Evolutionary conservation across 2,113 vertebrate genomes (phyloP).

Genomic region (Alethe castanea): DNA sequence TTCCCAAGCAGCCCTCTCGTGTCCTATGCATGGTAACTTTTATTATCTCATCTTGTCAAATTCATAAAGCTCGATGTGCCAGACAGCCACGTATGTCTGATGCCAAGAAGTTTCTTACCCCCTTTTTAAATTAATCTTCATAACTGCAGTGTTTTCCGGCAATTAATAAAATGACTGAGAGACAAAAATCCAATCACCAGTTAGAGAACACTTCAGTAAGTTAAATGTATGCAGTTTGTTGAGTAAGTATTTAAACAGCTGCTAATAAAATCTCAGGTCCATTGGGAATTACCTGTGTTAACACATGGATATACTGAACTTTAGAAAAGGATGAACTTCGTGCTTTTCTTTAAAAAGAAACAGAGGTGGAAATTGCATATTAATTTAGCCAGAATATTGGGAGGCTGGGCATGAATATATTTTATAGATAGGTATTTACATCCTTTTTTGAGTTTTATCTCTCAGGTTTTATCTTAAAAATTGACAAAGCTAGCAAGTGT

Average conservation of each 20-base stretch:
- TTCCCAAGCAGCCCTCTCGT: neutral
- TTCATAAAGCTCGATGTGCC: neutral
- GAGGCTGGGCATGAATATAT: neutral
- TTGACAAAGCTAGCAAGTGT: neutral
- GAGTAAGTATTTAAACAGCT: neutral
- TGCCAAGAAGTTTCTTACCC: neutral
- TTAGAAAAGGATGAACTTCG: neutral
- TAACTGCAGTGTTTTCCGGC: neutral
- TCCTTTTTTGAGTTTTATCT: neutral
- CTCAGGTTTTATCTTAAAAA: neutral
- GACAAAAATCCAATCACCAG: neutral
- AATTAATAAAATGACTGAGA: neutral
- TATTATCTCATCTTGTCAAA: neutral
- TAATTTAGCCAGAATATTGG: neutral
- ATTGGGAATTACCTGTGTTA: neutral
- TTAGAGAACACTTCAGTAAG: neutral
- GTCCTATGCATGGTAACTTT: neutral
- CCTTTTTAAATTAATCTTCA: neutral
- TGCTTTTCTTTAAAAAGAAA: neutral
- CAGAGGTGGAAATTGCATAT: neutral
- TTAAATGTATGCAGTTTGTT: neutral
- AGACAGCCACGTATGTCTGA: fast-evolving
- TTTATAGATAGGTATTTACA: neutral
- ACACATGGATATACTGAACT: neutral
- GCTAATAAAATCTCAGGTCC: neutral